phyloP scores from a whole-genome alignment of 2,888 invertebrate genomes.

The Tolmerus cingulatus region DNA sequence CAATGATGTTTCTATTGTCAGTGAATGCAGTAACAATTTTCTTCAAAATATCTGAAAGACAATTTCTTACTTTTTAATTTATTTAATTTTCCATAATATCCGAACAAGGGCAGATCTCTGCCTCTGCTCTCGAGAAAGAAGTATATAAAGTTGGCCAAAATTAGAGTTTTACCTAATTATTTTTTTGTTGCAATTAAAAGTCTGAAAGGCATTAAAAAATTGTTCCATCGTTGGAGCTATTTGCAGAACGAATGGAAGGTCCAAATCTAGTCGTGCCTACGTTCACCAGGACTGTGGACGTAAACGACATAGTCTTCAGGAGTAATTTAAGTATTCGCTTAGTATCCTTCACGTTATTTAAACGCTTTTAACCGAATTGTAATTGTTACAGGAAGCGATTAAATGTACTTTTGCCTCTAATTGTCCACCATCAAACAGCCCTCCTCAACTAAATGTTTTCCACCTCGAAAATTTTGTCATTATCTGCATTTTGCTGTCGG shows the following conservation, averaged over 20 bases:
- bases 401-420: slow-evolving; percentile 37
- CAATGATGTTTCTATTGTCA: too few species aligned
- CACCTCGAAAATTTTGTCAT: slow-evolving; percentile 38
- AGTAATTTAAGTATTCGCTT: slow-evolving; percentile 35
- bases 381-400: slow-evolving; percentile 35
- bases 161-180: background rate
- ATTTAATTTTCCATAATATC: background rate
- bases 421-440: slow-evolving; percentile 36
- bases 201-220: background rate
- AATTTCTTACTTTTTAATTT: background rate
- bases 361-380: slow-evolving; percentile 36
- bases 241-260: background rate
- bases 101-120: background rate
- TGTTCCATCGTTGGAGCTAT: background rate
- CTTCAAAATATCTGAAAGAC: background rate
- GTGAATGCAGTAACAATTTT: too few species aligned
- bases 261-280: background rate
- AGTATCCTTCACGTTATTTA: slow-evolving; percentile 37
- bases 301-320: background rate
- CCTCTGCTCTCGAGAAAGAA: background rate
- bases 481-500: slow-evolving; percentile 26
- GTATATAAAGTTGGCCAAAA: background rate
- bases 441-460: slow-evolving; percentile 37
- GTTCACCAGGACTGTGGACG: background rate
- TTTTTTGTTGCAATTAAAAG: background rate